phyloP scores from a whole-genome alignment of 2,113 vertebrate species.

The Macaca mulatta region DNA sequence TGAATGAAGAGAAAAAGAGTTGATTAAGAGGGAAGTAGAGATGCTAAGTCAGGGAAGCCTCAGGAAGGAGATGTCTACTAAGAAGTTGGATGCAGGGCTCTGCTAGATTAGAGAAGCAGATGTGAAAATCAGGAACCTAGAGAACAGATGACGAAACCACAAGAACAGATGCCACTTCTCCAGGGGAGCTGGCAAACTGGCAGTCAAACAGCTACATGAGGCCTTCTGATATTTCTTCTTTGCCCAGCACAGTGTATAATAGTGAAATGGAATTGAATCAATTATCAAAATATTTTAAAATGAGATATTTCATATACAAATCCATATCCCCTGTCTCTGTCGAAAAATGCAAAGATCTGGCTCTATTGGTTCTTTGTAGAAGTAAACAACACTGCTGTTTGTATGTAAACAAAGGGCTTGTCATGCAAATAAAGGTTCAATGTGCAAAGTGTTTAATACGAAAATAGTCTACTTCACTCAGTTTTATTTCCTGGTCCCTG shows the following conservation, averaged over 20 bases:
- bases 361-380: background rate
- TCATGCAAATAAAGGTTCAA: background rate
- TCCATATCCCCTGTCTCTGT: background rate
- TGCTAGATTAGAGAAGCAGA: background rate
- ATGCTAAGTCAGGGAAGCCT: background rate
- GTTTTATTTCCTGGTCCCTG: background rate
- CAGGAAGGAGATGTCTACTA: background rate
- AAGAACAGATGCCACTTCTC: background rate
- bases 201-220: background rate
- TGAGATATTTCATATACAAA: conserved; percentile 12
- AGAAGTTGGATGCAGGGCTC: background rate
- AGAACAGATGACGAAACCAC: background rate
- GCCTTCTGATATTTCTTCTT: background rate
- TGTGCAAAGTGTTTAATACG: background rate
- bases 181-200: background rate
- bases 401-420: background rate
- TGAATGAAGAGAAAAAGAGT: background rate
- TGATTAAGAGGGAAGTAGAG: background rate
- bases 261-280: background rate
- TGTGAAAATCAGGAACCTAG: background rate
- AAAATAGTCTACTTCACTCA: background rate
- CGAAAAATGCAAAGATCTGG: background rate
- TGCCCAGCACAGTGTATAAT: conserved; percentile 15
- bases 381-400: background rate
- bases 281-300: background rate